Evolutionary conservation across 2,888 invertebrate genomes (phyloP).

Genomic region (Escarpia spicata): DNA sequence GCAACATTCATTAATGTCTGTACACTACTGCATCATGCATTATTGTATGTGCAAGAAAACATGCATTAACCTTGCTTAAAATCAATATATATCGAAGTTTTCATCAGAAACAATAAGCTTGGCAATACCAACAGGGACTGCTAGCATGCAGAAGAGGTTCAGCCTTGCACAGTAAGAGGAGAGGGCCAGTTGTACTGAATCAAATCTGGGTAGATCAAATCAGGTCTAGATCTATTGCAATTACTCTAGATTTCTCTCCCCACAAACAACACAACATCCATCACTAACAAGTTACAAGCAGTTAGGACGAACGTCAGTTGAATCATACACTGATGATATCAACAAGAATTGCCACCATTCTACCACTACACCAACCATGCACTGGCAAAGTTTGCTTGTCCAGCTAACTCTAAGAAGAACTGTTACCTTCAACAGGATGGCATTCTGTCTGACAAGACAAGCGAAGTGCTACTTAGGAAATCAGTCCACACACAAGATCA

Average conservation of each 20-base stretch:
- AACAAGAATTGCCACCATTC: not conserved
- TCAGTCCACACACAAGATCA: not conserved
- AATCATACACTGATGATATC: not conserved
- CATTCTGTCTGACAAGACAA: not conserved
- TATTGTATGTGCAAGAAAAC: not conserved
- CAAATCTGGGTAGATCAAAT: not conserved
- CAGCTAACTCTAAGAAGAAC: not conserved
- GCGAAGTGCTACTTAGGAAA: not conserved
- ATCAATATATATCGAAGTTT: not conserved
- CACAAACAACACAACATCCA: not conserved
- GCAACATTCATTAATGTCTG: not conserved
- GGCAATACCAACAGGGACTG: not conserved
- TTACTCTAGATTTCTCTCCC: not conserved
- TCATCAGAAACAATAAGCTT: not conserved
- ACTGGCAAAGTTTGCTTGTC: not conserved
- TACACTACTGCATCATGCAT: not conserved
- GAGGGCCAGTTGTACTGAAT: not conserved
- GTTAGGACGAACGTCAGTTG: not conserved
- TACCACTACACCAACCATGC: not conserved
- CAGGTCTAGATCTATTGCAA: not conserved
- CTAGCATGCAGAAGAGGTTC: not conserved
- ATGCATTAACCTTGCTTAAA: not conserved
- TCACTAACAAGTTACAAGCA: not conserved
- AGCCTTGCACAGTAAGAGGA: not conserved
- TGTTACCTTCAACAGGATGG: not conserved